Evolutionary conservation across 2,888 invertebrate species (phyloP), one percentile per base, ranked within the genome.

Genomic region (Chaetogeoica ovagalla): DNA sequence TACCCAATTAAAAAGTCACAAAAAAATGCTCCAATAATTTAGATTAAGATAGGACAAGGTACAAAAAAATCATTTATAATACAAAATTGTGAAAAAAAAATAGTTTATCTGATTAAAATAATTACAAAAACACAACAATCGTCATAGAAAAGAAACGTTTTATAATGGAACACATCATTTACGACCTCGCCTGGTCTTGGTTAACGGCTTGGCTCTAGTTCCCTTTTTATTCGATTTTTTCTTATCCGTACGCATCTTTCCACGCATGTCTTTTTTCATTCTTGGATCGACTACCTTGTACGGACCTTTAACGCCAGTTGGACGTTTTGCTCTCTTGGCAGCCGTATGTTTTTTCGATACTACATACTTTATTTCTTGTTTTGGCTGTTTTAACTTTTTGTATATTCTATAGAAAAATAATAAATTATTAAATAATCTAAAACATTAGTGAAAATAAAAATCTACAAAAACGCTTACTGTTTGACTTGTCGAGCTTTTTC

Each of bases 221-320:
- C 82, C 81, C 84, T 86, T 52, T 85, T 85, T 81, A 85, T 85
- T 82, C 85, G 89, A 57, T 89, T 89, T 86, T 90, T 90, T 85
- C 89, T 89, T 85, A 89, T 90, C 21, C 88, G 87, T 86, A 11
- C 91, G 91, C 83, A 90, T 87, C 73, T 82, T 83, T 0, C 92
- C 91, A 82, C 93, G 89, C 85, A 92, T 88, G 86, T 98, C 98
- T 87, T 98, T 98, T 87, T 98, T 98, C 93, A 97, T 93, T 83
- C 98, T 89, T 1, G 93, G 91, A 90, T 98, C 98, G 8, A 98
- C 98, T n/a, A 97, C 92, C 86, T 92, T 95, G 87, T 93, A 98
- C 55, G 90, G 92, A 75, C 98, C 98, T 87, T 95, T 95, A 37
- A 97, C 92, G 63, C 97, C 97, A 0, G 91, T 87, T 11, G 97